These are phyloP conservation scores for Magallana angulata DNA, from an alignment of 1,140 invertebrate species.

Conservation along the genomic window DNA sequence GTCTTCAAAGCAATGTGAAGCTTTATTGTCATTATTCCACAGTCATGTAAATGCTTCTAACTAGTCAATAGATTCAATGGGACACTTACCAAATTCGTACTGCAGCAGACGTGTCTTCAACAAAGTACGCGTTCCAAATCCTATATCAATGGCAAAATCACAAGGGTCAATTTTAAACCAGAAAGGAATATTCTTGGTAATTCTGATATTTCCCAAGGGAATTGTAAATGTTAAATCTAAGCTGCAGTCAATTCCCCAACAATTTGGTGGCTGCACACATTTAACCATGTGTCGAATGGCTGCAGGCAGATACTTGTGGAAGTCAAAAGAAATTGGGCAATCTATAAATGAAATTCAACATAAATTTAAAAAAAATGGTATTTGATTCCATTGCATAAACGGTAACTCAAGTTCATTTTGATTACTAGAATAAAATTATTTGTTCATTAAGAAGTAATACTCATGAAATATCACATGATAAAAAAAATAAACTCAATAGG, in stretches of 20 bases:
- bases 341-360: constrained; percentile 46
- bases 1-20: too few species aligned
- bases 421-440: background rate
- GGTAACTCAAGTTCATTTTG: background rate
- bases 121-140: constrained; percentile 59
- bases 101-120: constrained; percentile 35
- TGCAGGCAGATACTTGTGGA: constrained; percentile 53
- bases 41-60: too few species aligned
- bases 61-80: too few species aligned
- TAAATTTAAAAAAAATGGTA: background rate
- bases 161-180: constrained; percentile 62
- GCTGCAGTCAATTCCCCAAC: constrained; percentile 65
- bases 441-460: background rate
- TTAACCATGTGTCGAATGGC: constrained; percentile 47
- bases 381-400: background rate
- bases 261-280: constrained; percentile 61
- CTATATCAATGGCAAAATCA: constrained; percentile 59
- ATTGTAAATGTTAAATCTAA: constrained; percentile 58
- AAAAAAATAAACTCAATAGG: background rate
- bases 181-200: constrained; percentile 55
- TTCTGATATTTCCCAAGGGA: constrained; percentile 51
- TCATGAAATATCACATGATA: background rate
- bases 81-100: constrained; percentile 55
- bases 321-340: constrained; percentile 60
- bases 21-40: too few species aligned